These are phyloP conservation scores for Zaprionus tsacasi DNA, from an alignment of 1,140 invertebrate genomes.

Conservation along the genomic window DNA sequence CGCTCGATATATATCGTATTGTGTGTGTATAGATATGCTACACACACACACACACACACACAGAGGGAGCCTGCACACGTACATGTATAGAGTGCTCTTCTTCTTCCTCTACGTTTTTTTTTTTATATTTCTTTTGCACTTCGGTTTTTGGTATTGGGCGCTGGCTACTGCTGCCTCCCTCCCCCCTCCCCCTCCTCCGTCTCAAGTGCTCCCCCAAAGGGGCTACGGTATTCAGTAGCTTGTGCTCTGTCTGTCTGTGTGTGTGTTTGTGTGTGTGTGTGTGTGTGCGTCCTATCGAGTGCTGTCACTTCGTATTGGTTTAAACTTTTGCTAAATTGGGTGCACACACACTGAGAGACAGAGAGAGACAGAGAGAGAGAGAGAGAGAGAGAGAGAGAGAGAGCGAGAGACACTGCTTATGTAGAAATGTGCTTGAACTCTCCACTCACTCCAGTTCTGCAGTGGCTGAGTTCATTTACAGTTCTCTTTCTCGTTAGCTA, in stretches of 20 bases:
- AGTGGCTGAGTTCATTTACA: neutral
- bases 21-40: conserved; percentile 48
- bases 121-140: conserved; percentile 19
- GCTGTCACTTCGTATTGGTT: conserved; percentile 58
- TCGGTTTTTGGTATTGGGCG: conserved; percentile 58
- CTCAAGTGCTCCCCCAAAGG: neutral
- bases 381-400: too few species aligned
- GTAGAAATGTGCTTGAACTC: neutral
- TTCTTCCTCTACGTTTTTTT: too few species aligned
- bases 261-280: conserved; percentile 37
- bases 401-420: neutral
- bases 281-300: conserved; percentile 42
- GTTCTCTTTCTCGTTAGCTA: neutral
- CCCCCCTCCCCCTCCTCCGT: neutral
- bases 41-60: conserved; percentile 14
- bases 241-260: conserved; percentile 33
- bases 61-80: conserved; percentile 31
- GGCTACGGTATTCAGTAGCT: conserved; percentile 14
- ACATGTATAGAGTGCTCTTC: conserved; percentile 26
- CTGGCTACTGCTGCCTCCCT: conserved; percentile 46
- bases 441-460: neutral
- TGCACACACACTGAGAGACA: neutral
- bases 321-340: conserved; percentile 39
- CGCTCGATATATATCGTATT: conserved; percentile 56
- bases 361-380: neutral